Conservation (phyloP, 1,140 invertebrate genomes). For the Geopemphigus sp. region DNA sequence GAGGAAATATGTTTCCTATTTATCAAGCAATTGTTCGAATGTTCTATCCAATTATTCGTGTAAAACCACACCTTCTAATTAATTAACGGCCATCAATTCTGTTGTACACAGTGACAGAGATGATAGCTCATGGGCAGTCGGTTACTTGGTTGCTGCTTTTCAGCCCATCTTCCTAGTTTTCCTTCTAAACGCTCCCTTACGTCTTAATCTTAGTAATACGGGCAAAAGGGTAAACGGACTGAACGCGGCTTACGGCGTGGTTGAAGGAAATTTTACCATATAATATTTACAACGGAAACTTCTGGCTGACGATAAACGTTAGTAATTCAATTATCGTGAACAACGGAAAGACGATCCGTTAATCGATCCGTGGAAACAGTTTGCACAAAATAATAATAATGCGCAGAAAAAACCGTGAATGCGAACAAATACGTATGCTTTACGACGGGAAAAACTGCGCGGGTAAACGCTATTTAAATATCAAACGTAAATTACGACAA, state of each 20-base stretch:
- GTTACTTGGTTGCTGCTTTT: background rate
- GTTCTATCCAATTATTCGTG: constrained; percentile 34
- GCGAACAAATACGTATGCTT: no score
- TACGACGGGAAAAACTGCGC: no score
- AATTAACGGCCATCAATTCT: constrained; percentile 29
- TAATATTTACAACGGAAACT: background rate
- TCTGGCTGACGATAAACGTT: no score
- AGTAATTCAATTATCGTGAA: background rate
- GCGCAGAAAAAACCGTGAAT: no score
- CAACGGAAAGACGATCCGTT: no score
- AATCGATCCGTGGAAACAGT: no score
- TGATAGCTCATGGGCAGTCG: background rate
- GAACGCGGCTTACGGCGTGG: background rate
- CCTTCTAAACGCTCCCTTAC: background rate
- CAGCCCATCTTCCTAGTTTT: background rate
- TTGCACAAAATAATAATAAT: no score
- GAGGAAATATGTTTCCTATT: background rate
- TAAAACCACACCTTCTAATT: constrained; percentile 47
- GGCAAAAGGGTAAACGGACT: background rate
- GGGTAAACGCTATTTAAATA: no score
- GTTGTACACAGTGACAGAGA: background rate
- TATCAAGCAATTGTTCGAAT: background rate
- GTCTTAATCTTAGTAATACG: background rate
- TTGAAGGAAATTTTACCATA: background rate
- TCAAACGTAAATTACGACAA: no score